Percentiles rank a stretch among this genome's conserved stretches.
Evolutionary conservation across 1,140 invertebrate genomes (phyloP).

Genomic region (Drosophila tristis): DNA sequence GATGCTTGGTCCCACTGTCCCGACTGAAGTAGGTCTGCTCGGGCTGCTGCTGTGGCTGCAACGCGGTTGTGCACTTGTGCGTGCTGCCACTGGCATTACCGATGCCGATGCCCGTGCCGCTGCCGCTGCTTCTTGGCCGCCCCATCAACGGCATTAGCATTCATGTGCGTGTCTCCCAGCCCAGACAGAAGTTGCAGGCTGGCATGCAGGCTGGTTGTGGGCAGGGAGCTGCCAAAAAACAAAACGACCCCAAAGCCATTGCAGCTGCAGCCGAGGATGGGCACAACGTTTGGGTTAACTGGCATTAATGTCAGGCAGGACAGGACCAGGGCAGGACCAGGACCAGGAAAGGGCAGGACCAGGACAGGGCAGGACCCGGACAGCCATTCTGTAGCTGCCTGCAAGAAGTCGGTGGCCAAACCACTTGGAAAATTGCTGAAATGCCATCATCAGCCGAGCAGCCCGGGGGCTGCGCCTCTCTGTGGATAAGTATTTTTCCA

Average conservation of each 20-base stretch:
- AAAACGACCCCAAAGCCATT: constrained; percentile 53
- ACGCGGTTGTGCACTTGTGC: constrained; percentile 76
- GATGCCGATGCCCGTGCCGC: not conserved
- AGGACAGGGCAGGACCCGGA: not conserved
- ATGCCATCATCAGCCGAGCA: constrained; percentile 32
- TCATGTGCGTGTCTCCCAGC: constrained; percentile 62
- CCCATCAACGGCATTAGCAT: constrained; percentile 59
- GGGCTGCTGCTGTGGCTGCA: constrained; percentile 54
- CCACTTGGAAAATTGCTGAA: constrained; percentile 66
- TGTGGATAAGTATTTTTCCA: constrained; percentile 16
- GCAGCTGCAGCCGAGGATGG: constrained; percentile 58
- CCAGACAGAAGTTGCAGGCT: not conserved
- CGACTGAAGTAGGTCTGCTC: constrained; percentile 36
- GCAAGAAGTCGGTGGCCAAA: constrained; percentile 34
- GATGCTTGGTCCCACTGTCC: constrained; percentile 25
- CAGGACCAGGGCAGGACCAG: not conserved
- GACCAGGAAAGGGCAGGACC: not conserved
- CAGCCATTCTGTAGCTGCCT: constrained; percentile 58
- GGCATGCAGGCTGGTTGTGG: not conserved
- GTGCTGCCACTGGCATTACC: constrained; percentile 47
- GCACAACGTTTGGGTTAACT: constrained; percentile 76
- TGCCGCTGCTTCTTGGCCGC: constrained; percentile 3
- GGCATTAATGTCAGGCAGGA: constrained; percentile 74
- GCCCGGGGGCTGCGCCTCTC: constrained; percentile 27
- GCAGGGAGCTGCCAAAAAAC: constrained; percentile 48